Conservation (phyloP, 2,797 vertebrate species). For the Neosilurus hyrtlii region DNA sequence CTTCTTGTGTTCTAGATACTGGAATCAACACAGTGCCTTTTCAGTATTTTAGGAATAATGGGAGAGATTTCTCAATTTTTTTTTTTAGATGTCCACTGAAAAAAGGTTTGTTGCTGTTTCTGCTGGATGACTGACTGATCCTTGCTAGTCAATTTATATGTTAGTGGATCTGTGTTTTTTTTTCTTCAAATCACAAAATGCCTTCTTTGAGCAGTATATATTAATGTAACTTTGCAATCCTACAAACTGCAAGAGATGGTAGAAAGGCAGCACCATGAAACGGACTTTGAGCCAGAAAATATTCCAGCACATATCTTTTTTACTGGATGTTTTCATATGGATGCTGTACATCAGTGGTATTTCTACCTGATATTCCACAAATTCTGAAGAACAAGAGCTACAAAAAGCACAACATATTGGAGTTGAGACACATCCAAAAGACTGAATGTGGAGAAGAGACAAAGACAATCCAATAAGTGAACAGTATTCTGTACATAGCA, state of each 20-base stretch:
- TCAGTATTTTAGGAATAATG: conserved; percentile 59
- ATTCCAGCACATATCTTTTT: conserved; percentile 32
- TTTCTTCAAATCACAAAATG: conserved; percentile 48
- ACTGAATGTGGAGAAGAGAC: conserved; percentile 10
- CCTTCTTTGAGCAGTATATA: conserved; percentile 42
- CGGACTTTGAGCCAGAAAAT: conserved; percentile 25
- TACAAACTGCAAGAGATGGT: not conserved
- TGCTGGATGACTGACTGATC: conserved; percentile 38
- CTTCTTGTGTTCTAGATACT: conserved; percentile 54
- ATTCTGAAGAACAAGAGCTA: not conserved
- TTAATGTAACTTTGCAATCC: conserved; percentile 35
- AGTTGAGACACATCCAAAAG: conserved; percentile 13
- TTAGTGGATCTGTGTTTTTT: conserved; percentile 34
- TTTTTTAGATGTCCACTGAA: conserved; percentile 69
- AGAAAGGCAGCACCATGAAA: conserved; percentile 12
- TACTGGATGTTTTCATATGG: conserved; percentile 31
- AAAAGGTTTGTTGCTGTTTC: conserved; percentile 51
- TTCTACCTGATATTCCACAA: not conserved
- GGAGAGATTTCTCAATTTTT: conserved; percentile 55
- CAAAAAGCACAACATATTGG: conserved; percentile 23
- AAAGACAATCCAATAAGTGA: conserved; percentile 2
- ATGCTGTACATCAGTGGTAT: not conserved
- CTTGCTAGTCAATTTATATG: conserved; percentile 43
- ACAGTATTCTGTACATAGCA: conserved; percentile 9
- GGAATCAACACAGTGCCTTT: conserved; percentile 69